Evolutionary conservation across 2,113 vertebrate species (phyloP).

Genomic region (Aegypius monachus): DNA sequence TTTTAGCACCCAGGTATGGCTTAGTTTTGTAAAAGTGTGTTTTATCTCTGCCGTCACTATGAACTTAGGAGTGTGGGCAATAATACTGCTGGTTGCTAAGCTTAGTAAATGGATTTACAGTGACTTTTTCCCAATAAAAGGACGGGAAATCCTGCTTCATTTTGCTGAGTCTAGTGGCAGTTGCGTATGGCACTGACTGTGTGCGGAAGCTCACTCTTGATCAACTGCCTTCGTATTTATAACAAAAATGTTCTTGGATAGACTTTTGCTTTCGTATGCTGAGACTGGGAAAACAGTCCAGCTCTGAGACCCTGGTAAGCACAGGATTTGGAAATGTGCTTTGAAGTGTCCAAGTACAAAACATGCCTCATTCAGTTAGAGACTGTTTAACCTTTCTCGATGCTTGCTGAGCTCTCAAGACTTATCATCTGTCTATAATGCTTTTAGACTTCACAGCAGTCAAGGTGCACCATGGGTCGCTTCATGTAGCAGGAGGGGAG

Average conservation of each 20-base stretch:
- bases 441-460: not conserved
- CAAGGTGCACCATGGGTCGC: fast-evolving
- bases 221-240: not conserved
- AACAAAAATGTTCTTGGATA: not conserved
- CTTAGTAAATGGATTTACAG: not conserved
- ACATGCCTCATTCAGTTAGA: fast-evolving
- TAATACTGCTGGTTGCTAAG: not conserved
- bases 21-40: not conserved
- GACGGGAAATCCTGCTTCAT: not conserved
- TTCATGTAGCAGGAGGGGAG: not conserved
- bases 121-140: not conserved
- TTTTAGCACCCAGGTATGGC: not conserved
- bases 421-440: fast-evolving
- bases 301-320: fast-evolving
- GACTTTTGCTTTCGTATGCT: not conserved
- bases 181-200: not conserved
- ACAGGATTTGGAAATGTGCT: fast-evolving
- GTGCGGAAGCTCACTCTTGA: not conserved
- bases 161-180: not conserved
- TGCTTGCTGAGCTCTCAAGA: not conserved
- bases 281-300: not conserved
- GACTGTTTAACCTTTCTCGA: not conserved
- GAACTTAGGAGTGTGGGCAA: not conserved
- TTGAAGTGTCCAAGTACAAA: not conserved
- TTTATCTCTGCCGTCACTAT: not conserved